A percentile compares a stretch with the other conserved stretches of the same genome.
Evolutionary conservation across 2,888 invertebrate species (phyloP).

Genomic region (Cryptocephalus moraei): DNA sequence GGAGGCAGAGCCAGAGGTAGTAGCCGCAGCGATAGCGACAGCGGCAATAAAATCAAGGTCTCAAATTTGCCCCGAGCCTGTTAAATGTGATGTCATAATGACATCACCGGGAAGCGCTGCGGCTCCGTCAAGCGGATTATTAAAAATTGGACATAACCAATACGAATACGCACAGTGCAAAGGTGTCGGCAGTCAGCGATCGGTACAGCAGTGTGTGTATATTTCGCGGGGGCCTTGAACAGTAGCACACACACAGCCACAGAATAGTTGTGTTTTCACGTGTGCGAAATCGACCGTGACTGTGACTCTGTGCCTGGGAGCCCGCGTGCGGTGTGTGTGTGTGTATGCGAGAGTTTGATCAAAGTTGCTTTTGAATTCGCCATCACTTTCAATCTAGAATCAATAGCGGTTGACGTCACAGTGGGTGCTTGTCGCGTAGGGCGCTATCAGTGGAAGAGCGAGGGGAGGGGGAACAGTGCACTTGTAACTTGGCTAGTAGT

Average conservation of each 20-base stretch:
- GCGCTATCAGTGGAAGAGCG: conserved; percentile 35
- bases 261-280: no score
- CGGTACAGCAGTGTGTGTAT: neutral
- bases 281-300: no score
- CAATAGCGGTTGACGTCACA: conserved; percentile 40
- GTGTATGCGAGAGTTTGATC: neutral
- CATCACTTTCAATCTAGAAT: conserved; percentile 35
- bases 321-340: neutral
- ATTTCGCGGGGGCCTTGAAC: neutral
- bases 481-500: conserved; percentile 42
- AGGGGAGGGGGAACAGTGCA: conserved; percentile 37
- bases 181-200: conserved; percentile 2
- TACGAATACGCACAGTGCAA: conserved; percentile 6
- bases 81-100: conserved; percentile 43
- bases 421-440: conserved; percentile 27
- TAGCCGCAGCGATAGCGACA: neutral
- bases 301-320: no score
- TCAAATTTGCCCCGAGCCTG: conserved; percentile 33
- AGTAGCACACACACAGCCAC: no score
- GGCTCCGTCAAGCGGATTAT: conserved; percentile 17
- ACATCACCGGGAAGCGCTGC: conserved; percentile 41
- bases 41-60: conserved; percentile 34
- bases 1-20: no score
- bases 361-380: conserved; percentile 19
- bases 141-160: conserved; percentile 9